Base-by-base conservation (phyloP, 2,888 invertebrate species). In the Leptinotarsa juncta region DNA sequence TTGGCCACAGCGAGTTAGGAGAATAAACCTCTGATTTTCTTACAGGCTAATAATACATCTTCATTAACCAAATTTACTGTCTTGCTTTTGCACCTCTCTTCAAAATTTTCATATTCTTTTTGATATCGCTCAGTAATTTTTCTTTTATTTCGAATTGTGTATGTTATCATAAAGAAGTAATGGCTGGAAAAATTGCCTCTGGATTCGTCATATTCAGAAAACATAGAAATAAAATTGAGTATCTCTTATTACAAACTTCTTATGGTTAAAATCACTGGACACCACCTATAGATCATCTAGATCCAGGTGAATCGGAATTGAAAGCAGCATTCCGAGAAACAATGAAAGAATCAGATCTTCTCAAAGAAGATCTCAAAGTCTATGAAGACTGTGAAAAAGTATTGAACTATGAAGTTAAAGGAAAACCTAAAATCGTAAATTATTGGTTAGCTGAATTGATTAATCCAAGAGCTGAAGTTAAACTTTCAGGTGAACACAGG, bases 211-310 rank as follows among this genome's bases (percentile, higher is more conserved):
- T 97, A 83, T 97, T 94, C 87, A 91, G 95, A 65, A 89, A 90
- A 76, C 77, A 93, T 0, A 89, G 90, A 7, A 89, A 90, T 78
- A 87, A 89, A 77, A 90, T 95, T 75, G 92, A 97, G 85, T 97
- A 94, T 89, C 89, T 97, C 42, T 84, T 97, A 77, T 87, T 97
- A 81, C 95, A 96, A 89, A 93, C 97, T 16, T 96, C 96, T 0
- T 96, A 97, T 85, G 95, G 94, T 0, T 89, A 92, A 81, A 91
- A 93, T 86, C 97, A 97, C 85, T 98, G 98, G 97, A 96, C 97
- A 62, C 95, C 97, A 1, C 97, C 98, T 48, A 98, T 98, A 93
- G 97, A 97, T 90, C 97, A 97, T 89, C 94, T 97, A 3, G 97
- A 98, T 87, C 92, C 93, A 42, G 97, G 96, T 1, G 98, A 98